Conservation (phyloP, 23 tunicate species). For the Phallusia fumigata region DNA sequence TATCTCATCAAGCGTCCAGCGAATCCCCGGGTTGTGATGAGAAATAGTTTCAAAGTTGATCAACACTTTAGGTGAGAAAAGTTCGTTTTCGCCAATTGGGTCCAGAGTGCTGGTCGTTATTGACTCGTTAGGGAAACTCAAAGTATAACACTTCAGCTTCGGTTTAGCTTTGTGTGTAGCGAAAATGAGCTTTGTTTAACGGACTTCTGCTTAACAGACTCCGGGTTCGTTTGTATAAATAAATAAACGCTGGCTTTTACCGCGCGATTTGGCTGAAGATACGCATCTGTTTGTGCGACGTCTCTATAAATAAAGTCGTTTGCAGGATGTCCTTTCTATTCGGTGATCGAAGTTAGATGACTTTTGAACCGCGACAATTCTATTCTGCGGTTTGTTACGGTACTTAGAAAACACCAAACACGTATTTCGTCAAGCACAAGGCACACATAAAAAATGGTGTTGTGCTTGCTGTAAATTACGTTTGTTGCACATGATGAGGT, state of each 20-base stretch:
- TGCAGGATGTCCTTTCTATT: not conserved
- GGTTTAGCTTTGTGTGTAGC: too few relatives aligned
- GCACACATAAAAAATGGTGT: too few relatives aligned
- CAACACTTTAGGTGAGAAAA: not conserved
- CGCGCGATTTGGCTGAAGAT: constrained; percentile 14
- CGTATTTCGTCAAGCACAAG: too few relatives aligned
- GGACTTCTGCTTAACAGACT: not conserved
- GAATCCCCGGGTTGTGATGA: not conserved
- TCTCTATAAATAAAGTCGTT: not conserved
- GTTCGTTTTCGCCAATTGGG: not conserved
- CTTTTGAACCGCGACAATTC: too few relatives aligned
- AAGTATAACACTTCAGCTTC: not conserved
- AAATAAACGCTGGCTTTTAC: not conserved
- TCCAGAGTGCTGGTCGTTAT: not conserved
- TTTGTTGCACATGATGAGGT: too few relatives aligned
- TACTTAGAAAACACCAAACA: too few relatives aligned
- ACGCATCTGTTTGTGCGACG: not conserved
- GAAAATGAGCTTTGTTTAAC: not conserved
- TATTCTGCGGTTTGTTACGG: too few relatives aligned
- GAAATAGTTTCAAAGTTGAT: not conserved
- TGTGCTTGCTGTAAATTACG: too few relatives aligned
- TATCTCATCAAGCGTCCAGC: too few relatives aligned
- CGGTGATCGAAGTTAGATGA: too few relatives aligned
- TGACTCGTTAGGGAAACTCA: not conserved
- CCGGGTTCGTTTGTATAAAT: not conserved